Percentiles rank a stretch among this genome's conserved stretches.
phyloP scores from a whole-genome alignment of 1,140 invertebrate genomes.

The Chironomus striatipennis region DNA sequence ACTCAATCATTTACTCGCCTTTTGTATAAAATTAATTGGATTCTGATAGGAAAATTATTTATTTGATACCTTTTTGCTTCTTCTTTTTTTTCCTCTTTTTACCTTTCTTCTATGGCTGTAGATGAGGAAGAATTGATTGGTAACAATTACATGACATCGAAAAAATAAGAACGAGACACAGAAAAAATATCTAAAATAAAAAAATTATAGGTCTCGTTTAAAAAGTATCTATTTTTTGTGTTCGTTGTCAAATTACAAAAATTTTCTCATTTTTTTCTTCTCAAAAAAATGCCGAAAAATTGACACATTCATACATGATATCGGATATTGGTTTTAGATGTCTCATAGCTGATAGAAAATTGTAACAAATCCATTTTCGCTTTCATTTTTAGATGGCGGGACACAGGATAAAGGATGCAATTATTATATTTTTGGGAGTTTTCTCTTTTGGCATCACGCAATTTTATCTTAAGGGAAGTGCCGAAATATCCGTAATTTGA shows the following conservation, averaged over 20 bases:
- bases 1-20: background rate
- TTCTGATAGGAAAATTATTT: slow-evolving; percentile 15
- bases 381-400: background rate
- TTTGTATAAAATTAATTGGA: slow-evolving; percentile 20
- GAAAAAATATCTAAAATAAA: no score
- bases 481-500: background rate
- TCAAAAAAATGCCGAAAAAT: background rate
- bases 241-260: background rate
- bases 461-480: background rate
- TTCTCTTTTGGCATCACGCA: background rate
- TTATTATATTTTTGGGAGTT: background rate
- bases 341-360: background rate
- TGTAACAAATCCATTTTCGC: slow-evolving; percentile 18
- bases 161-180: background rate
- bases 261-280: background rate
- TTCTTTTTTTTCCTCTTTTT: background rate
- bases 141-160: slow-evolving; percentile 17
- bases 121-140: background rate
- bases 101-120: background rate
- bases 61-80: background rate
- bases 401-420: slow-evolving; percentile 13
- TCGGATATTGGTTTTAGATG: slow-evolving; percentile 22
- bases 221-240: background rate
- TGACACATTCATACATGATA: background rate
- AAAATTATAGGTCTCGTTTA: background rate